Base-by-base conservation (phyloP, 1,140 invertebrate species). In the Saccostrea echinata region DNA sequence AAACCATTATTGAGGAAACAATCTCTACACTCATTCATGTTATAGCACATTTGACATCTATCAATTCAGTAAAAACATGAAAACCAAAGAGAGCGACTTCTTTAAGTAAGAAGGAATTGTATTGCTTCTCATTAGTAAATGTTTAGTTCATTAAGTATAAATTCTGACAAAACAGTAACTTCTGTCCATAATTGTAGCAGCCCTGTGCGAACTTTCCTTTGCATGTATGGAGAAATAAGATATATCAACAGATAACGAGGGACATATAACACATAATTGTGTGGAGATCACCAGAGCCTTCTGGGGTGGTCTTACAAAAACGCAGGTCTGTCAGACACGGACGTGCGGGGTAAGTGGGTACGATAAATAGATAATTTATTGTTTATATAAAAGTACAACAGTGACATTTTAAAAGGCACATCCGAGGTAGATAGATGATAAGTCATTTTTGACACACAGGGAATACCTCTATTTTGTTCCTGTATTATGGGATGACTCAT, bases 351-450 rank as follows among this genome's bases (percentile, higher is more conserved):
- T 76, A 76, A 76, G 30, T 33, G 16, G 68, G 68, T 76, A 76
- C 68, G 68, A 76, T 76, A 76, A 76, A 76, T 76, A 76, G 68
- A 76, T 76, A 76, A 76, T 33, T 76, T 30, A 76, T 76, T 76
- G 68, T 76, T 76, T 76, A 76, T 76, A 76, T 76, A 33, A 76
- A 76, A 76, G 68, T 76, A 76, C 68, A 76, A 33, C 68, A 76
- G 68, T 76, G 68, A 76, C 68, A 76, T 76, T 76, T 76, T 21
- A 76, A 71, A 76, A 76, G 68, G 30, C 68, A 76, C 68, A 76
- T 76, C 68, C 68, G 68, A 76, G 68, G 68, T 76, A 76, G 68
- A 76, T 76, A 76, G 68, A 76, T 76, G 68, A 76, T 76, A 76
- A 76, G 68, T 76, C 68, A 30, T 13, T 30, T 76, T 76, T 76